Evolutionary conservation across 2,113 vertebrate species (phyloP), one percentile per base, ranked within the genome.

Genomic region (mouse (Mus musculus)): DNA sequence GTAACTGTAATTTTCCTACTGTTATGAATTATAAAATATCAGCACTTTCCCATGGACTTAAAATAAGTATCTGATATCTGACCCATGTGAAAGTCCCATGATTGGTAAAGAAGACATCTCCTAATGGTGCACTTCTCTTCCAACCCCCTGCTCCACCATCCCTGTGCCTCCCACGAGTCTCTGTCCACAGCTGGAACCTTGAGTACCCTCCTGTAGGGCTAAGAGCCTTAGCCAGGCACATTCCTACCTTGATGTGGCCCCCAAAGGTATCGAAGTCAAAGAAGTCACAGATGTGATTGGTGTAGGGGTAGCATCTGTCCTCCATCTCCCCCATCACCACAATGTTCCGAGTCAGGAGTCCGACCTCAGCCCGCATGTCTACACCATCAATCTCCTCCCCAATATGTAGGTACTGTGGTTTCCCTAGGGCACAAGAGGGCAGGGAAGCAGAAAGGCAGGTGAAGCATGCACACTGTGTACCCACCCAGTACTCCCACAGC

Each of bases 181-280:
- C n/a, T 1, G 3, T n/a, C 59, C 4, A 7, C 2, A 19, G 46
- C n/a, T 36, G 63, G 11, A n/a, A 22, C 2, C 1, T 0, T 4
- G 2, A 30, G 9, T 39, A 11, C 49, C 13, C 42, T 52, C 77
- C 17, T 0, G 19, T 2, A 39, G 67, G 56, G 20, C 3, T 9
- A 52, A 46, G 2, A 33, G 56, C 11, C 81, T 8, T 36, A 5
- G 14, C 39, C 42, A 4, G 46, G 82, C 26, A 69, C 72, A 59
- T 63, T 4, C 86, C 1, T 98, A 99, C 99, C 99, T 99, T 99
- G 88, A 99, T 96, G 95, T 99, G 99, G 77, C 99, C 99, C 3
- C 99, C 99, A 7, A 99, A 99, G 24, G 99, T 99, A 96, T 99
- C 99, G 0, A 99, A 99, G 97, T 98, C 95, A 56, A 99, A 99